phyloP scores from a whole-genome alignment of 2,888 invertebrate genomes.

The Protodeltote pygarga region DNA sequence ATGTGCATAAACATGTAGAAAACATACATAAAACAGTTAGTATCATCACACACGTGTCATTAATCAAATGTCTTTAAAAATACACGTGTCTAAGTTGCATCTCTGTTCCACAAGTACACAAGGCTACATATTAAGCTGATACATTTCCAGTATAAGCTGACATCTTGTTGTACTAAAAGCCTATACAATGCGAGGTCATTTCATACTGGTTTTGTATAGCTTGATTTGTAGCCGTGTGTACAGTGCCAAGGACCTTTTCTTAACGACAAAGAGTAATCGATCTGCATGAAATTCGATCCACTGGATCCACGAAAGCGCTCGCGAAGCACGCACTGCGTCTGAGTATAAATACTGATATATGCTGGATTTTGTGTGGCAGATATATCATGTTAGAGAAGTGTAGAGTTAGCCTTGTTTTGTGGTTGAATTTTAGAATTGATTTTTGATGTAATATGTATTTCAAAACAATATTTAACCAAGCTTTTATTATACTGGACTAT shows the following conservation, averaged over 20 bases:
- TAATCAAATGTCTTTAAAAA: too few species aligned
- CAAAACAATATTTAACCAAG: not conserved
- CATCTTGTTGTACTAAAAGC: too few species aligned
- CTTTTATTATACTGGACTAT: not conserved
- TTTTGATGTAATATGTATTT: not conserved
- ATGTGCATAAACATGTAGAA: too few species aligned
- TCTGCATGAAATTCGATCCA: constrained; percentile 77
- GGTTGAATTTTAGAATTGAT: constrained; percentile 2
- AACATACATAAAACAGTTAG: too few species aligned
- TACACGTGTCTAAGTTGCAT: too few species aligned
- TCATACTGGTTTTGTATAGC: constrained; percentile 17
- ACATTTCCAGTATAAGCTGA: too few species aligned
- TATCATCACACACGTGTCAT: too few species aligned
- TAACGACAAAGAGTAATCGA: constrained; percentile 76
- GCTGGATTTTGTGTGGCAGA: constrained; percentile 29
- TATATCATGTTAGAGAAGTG: constrained; percentile 26
- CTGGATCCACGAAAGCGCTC: constrained; percentile 68
- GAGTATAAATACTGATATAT: too few species aligned
- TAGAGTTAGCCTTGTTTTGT: constrained; percentile 9
- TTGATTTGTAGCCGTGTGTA: constrained; percentile 31
- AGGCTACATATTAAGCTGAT: too few species aligned
- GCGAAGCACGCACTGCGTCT: constrained; percentile 70
- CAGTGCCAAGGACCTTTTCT: constrained; percentile 50
- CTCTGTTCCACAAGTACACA: too few species aligned
- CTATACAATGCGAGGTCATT: constrained; percentile 7